phyloP scores from a whole-genome alignment of 2,113 vertebrate species.

The Hymenochirus boettgeri region DNA sequence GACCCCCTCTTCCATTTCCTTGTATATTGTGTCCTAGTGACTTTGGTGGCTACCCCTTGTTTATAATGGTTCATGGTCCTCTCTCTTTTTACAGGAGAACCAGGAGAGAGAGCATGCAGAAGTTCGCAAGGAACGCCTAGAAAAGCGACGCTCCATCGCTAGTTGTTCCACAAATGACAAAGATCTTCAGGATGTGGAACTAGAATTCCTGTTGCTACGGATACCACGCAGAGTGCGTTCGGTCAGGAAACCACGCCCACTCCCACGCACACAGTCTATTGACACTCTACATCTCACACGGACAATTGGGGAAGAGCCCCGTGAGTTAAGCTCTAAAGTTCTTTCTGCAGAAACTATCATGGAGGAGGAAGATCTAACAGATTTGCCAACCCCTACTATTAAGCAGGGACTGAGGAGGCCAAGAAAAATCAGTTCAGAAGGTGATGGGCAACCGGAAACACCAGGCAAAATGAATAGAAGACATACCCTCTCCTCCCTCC shows the following conservation, averaged over 20 bases:
- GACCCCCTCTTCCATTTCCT: background rate
- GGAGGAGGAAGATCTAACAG: background rate
- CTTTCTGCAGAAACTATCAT: background rate
- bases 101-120: background rate
- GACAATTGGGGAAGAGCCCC: fast-evolving
- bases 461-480: slow-evolving; percentile 7
- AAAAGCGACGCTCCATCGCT: slow-evolving; percentile 42
- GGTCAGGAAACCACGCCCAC: background rate
- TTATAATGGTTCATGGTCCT: background rate
- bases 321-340: too few species aligned
- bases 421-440: background rate
- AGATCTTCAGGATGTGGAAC: background rate
- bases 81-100: slow-evolving; percentile 39
- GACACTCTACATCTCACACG: background rate
- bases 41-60: background rate
- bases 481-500: background rate
- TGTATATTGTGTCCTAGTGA: background rate
- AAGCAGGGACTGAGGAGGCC: slow-evolving; percentile 12
- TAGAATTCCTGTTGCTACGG: background rate
- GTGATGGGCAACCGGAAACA: background rate
- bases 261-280: background rate
- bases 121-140: slow-evolving; percentile 15
- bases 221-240: background rate
- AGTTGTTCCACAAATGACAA: slow-evolving; percentile 30
- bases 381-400: background rate